A percentile compares a stretch with the other conserved stretches of the same genome.
Conservation (phyloP, 2,113 vertebrate genomes). For the Syngnathus typhle region DNA sequence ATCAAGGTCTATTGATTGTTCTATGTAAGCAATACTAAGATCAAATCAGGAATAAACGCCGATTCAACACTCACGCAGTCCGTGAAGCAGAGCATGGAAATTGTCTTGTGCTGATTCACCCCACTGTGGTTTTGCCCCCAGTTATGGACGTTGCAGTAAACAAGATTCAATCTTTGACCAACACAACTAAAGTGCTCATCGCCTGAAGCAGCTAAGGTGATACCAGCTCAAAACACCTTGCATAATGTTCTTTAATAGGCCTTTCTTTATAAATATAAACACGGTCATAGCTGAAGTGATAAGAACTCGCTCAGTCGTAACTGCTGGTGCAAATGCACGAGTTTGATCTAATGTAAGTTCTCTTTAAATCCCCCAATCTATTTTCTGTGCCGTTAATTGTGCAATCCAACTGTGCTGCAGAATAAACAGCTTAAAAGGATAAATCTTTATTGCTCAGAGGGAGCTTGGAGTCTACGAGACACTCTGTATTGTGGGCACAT, state of each 20-base stretch:
- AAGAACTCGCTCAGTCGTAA: slow-evolving; percentile 34
- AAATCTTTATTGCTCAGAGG: slow-evolving; percentile 27
- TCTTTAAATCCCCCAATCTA: slow-evolving; percentile 19
- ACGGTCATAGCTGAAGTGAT: slow-evolving; percentile 14
- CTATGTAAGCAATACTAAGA: slow-evolving; percentile 37
- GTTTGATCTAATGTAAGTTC: slow-evolving; percentile 53
- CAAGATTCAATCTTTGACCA: slow-evolving; percentile 23
- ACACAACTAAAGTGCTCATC: slow-evolving; percentile 1
- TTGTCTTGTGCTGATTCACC: slow-evolving; percentile 42
- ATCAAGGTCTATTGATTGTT: slow-evolving; percentile 55
- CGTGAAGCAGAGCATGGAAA: slow-evolving; percentile 33
- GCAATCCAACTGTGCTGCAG: slow-evolving; percentile 36
- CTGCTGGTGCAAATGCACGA: slow-evolving; percentile 22
- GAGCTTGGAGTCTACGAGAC: slow-evolving; percentile 32
- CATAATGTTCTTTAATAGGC: background rate
- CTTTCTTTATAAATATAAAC: background rate
- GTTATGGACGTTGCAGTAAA: slow-evolving; percentile 38
- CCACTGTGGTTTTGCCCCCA: slow-evolving; percentile 28
- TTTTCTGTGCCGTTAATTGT: slow-evolving; percentile 40
- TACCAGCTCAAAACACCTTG: slow-evolving; percentile 8
- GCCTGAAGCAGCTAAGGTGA: slow-evolving; percentile 20
- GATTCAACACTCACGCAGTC: slow-evolving; percentile 43
- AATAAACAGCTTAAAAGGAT: slow-evolving; percentile 49
- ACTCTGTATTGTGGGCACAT: slow-evolving; percentile 36
- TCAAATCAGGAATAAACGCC: slow-evolving; percentile 44